phyloP scores from a whole-genome alignment of 2,113 vertebrate genomes.

The Cottus gobio region DNA sequence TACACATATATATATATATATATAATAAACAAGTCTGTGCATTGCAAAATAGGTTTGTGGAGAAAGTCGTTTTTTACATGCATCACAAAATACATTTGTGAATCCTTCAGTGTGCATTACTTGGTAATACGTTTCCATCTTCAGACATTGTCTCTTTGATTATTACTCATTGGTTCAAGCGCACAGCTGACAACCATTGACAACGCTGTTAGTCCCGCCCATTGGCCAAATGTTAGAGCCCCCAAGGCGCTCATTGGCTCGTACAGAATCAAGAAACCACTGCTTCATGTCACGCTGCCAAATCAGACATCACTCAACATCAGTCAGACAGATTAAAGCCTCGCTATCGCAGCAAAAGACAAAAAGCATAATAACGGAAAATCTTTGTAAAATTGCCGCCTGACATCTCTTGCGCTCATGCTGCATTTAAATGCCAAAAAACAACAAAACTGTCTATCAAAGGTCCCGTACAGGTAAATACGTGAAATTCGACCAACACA shows the following conservation, averaged over 20 bases:
- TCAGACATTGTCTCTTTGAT: neutral
- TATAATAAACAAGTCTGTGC: no score
- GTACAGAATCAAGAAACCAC: neutral
- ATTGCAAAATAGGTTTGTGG: no score
- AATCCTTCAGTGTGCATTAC: no score
- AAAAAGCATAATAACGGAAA: conserved; percentile 13
- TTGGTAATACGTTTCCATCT: no score
- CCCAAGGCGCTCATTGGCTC: neutral
- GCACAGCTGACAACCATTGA: neutral
- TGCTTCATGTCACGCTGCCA: neutral
- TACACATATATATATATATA: no score
- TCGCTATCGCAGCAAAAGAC: conserved; percentile 1
- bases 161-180: neutral
- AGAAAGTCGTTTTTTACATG: no score
- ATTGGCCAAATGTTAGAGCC: neutral
- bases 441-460: neutral
- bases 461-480: neutral
- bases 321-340: conserved; percentile 54
- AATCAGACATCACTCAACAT: neutral
- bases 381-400: conserved; percentile 25
- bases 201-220: neutral
- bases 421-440: conserved; percentile 45
- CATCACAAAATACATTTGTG: no score
- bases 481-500: neutral
- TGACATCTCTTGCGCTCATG: conserved; percentile 8